These are phyloP conservation scores for Phalanger gymnotis DNA, from an alignment of 2,797 vertebrate genomes.

Conservation along the genomic window DNA sequence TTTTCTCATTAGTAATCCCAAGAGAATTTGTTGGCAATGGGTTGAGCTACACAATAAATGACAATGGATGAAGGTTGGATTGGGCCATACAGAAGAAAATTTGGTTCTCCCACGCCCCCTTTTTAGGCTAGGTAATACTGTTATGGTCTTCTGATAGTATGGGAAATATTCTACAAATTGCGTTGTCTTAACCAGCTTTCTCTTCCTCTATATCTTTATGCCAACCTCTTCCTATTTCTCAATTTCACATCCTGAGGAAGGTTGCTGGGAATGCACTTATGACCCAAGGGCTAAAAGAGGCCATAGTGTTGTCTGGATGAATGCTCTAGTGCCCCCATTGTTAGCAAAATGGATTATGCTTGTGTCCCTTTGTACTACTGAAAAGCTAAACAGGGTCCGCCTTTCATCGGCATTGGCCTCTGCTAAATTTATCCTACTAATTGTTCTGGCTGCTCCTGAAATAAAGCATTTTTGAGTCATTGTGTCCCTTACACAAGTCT, in stretches of 20 bases:
- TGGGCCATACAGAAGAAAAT: background rate
- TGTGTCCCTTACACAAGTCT: background rate
- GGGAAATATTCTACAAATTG: constrained; percentile 9
- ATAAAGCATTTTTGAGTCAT: background rate
- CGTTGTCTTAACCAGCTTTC: background rate
- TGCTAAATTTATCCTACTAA: background rate
- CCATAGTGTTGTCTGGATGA: background rate
- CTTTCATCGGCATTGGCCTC: background rate
- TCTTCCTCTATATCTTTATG: background rate
- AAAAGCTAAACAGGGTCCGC: background rate
- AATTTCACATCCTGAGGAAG: background rate
- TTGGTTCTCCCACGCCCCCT: background rate
- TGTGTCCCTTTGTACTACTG: background rate
- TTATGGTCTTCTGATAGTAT: background rate
- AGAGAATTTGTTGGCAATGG: background rate
- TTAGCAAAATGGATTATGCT: background rate
- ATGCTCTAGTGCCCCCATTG: background rate
- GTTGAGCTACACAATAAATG: rapidly evolving
- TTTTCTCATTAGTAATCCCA: background rate
- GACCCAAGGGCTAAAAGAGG: background rate
- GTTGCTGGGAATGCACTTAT: constrained; percentile 4
- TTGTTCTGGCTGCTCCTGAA: background rate
- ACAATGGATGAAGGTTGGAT: background rate
- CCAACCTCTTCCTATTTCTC: background rate
- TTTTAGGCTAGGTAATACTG: constrained; percentile 2